phyloP scores from a whole-genome alignment of 2,797 vertebrate species.

The Gymnodraco acuticeps region DNA sequence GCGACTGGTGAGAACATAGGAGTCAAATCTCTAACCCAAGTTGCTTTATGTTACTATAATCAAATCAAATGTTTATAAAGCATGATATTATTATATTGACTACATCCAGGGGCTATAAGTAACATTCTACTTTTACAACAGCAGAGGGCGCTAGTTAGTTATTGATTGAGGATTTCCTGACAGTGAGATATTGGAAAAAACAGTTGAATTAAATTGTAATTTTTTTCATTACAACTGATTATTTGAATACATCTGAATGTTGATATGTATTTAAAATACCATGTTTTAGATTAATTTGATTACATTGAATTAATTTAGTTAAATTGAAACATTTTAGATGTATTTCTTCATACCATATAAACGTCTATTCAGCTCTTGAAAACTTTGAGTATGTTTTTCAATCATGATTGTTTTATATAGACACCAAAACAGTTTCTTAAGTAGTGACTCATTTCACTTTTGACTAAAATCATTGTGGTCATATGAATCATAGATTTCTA shows the following conservation, averaged over 20 bases:
- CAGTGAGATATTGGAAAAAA: too few relatives aligned
- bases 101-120: background rate
- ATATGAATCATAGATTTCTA: background rate
- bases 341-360: background rate
- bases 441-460: too few relatives aligned
- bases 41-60: background rate
- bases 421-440: too few relatives aligned
- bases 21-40: background rate
- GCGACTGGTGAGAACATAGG: constrained; percentile 84
- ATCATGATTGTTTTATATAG: background rate
- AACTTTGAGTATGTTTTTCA: background rate
- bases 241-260: too few relatives aligned
- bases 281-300: background rate
- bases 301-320: background rate
- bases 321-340: background rate
- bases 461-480: background rate
- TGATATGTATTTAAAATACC: background rate
- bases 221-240: too few relatives aligned
- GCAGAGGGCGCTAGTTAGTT: constrained; percentile 63
- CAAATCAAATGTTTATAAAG: background rate
- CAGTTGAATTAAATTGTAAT: too few relatives aligned
- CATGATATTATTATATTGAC: background rate
- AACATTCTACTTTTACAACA: constrained; percentile 39
- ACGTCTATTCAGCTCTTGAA: constrained; percentile 4
- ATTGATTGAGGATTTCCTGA: background rate